Base-by-base conservation (phyloP, 37 sponge, comb jelly and placozoan species). In the Halisarca cf. caerulea region DNA sequence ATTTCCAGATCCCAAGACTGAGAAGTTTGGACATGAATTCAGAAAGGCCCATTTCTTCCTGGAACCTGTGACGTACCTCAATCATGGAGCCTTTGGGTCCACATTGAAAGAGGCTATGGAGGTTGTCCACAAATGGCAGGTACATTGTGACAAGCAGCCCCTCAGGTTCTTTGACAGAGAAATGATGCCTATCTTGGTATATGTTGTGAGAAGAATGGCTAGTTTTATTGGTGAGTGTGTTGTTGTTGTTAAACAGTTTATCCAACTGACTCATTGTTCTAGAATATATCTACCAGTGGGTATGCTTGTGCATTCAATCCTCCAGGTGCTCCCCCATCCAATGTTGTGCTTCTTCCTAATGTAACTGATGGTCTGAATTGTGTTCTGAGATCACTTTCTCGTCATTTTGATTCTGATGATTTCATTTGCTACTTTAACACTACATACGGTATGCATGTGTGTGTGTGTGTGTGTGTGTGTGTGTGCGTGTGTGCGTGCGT, bases 1-100 rank as follows among this genome's bases (percentile, higher is more conserved):
- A 24, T 93, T 93, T 70, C 72, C 84, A 25, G 84, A 72, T 38
- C 40, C 34, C 21, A 77, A 44, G 0, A 27, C 21, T 14, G 82
- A 81, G 28, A 3, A 41, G 42, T 86, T 86, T 75, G 86, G 86
- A 15, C 32, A 35, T 20, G 80, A 35, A 42, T 44, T 78, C 57
- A 79, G 80, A 39, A 40, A 28, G 42, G 79, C 53, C 15, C 86
- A 86, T 41, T 86, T 86, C 80, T 80, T 61, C 71, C 58, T 86
- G 35, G 80, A 79, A 2, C 80, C 80, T 40, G 40, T 25, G 36
- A 83, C 89, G 0, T 96, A 84, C 39, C 53, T 96, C n/a, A 96
- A 96, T 51, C 97, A 96, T 82, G 97, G 97, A 25, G 94, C 92
- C 0, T 96, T 93, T 86, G 97, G 97, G 5, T 84, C 90, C 24